Evolutionary conservation across 2,888 invertebrate species (phyloP).

Genomic region (Drosophila maculinotata): DNA sequence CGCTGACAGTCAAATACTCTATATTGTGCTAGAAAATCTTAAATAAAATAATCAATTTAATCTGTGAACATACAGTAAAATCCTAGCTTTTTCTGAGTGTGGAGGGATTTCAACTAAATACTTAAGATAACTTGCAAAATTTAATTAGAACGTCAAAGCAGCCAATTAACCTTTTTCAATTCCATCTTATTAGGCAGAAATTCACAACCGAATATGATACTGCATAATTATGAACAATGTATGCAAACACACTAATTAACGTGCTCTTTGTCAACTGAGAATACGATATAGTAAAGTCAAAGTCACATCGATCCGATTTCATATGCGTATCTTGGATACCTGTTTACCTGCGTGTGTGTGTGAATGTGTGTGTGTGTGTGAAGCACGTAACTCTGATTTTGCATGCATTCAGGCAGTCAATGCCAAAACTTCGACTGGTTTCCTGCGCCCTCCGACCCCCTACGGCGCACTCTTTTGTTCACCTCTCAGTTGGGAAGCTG

Average conservation of each 20-base stretch:
- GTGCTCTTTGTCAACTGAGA: background rate
- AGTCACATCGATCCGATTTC: constrained; percentile 48
- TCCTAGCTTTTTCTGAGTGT: no score
- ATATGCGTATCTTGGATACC: constrained; percentile 39
- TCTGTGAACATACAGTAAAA: no score
- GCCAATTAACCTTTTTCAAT: background rate
- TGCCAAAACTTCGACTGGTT: constrained; percentile 48
- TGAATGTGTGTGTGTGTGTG: no score
- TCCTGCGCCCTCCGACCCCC: background rate
- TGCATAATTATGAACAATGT: background rate
- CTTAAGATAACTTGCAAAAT: background rate
- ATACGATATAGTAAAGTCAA: constrained; percentile 22
- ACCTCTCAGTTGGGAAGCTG: constrained; percentile 25
- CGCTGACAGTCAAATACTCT: constrained; percentile 10
- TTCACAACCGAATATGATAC: background rate
- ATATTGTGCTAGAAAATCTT: no score
- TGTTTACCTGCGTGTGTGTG: no score
- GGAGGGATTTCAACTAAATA: no score
- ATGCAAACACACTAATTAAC: background rate
- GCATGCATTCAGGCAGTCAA: constrained; percentile 52
- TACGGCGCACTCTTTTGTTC: background rate
- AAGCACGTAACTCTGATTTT: constrained; percentile 57
- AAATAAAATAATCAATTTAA: no score
- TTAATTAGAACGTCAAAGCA: background rate
- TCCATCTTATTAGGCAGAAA: background rate